Conservation (phyloP, 2,888 invertebrate species). For the Protula sp. region DNA sequence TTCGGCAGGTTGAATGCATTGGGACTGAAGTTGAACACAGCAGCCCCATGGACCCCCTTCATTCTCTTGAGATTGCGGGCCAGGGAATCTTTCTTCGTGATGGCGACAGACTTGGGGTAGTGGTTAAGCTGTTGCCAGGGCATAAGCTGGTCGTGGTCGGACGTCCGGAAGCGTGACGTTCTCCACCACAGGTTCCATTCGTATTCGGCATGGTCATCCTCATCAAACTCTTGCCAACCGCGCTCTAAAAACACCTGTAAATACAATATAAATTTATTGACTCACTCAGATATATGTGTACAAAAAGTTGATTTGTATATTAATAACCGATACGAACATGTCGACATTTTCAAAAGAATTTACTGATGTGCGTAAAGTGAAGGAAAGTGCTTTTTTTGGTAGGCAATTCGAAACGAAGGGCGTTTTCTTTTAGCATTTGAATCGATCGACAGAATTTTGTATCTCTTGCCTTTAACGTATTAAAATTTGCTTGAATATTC, state of each 20-base stretch:
- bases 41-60: slow-evolving; percentile 74
- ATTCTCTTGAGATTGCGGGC: slow-evolving; percentile 71
- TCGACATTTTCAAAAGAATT: no score
- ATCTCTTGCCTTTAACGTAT: no score
- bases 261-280: not conserved
- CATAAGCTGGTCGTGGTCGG: slow-evolving; percentile 38
- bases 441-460: no score
- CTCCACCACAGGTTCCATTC: slow-evolving; percentile 84
- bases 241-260: slow-evolving; percentile 65
- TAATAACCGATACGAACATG: not conserved
- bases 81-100: slow-evolving; percentile 76
- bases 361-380: no score
- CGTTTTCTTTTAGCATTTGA: no score
- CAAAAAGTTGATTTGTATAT: no score
- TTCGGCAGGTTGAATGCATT: slow-evolving; percentile 74
- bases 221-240: slow-evolving; percentile 72
- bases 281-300: not conserved
- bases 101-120: slow-evolving; percentile 68
- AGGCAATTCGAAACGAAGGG: no score
- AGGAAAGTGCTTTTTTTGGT: no score
- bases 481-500: no score
- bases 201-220: slow-evolving; percentile 56
- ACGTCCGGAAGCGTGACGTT: slow-evolving; percentile 66
- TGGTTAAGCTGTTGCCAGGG: slow-evolving; percentile 63
- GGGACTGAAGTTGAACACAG: slow-evolving; percentile 71